Conservation (phyloP, 2,888 invertebrate genomes). For the Drosophila atripex region DNA sequence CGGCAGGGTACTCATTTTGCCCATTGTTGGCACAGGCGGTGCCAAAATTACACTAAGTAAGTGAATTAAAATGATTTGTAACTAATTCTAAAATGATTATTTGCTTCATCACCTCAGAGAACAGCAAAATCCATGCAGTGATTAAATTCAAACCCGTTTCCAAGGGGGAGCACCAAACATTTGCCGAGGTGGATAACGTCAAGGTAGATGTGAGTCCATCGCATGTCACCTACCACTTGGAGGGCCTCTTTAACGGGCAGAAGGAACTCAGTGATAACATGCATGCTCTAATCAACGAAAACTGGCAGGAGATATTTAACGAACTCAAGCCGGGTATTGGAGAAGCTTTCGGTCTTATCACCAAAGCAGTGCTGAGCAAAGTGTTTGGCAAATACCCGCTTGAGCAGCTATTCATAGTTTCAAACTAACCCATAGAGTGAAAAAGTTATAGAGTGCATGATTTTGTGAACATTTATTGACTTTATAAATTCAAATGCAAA, state of each 20-base stretch:
- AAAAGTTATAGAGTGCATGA: neutral
- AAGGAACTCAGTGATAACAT: constrained; percentile 83
- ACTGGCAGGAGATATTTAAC: constrained; percentile 83
- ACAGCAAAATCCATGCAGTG: constrained; percentile 38
- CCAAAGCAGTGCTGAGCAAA: constrained; percentile 78
- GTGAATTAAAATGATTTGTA: neutral
- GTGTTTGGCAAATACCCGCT: constrained; percentile 81
- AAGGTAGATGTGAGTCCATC: constrained; percentile 60
- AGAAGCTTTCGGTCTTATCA: constrained; percentile 79
- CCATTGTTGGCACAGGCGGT: constrained; percentile 76
- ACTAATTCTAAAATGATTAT: no score
- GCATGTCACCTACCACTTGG: constrained; percentile 60
- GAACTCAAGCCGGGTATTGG: constrained; percentile 82
- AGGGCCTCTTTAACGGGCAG: constrained; percentile 84
- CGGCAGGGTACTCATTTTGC: constrained; percentile 77
- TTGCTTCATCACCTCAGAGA: constrained; percentile 30
- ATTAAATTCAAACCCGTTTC: constrained; percentile 42
- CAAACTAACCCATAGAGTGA: constrained; percentile 4
- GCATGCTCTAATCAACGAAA: constrained; percentile 83
- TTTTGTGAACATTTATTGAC: constrained; percentile 19
- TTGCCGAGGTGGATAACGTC: constrained; percentile 50
- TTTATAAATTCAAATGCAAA: constrained; percentile 20
- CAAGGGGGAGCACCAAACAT: constrained; percentile 61
- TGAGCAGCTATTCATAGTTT: constrained; percentile 61
- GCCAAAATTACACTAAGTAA: constrained; percentile 69